Conservation (phyloP, 2,888 invertebrate species). For the Chirona hameri region DNA sequence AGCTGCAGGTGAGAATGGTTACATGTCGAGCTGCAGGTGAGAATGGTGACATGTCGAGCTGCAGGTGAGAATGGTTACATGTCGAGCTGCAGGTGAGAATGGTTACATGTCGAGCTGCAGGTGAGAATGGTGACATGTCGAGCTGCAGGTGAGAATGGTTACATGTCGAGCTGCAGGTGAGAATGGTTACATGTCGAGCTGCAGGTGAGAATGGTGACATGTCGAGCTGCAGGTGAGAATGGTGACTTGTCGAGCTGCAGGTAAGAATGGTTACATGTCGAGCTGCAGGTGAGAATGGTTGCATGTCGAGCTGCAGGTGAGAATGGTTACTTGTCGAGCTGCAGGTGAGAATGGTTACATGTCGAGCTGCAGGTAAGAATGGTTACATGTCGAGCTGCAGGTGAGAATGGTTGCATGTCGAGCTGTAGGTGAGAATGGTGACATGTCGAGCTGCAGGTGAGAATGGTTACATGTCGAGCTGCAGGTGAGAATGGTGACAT, state of each 20-base stretch:
- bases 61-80: neutral
- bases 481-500: neutral
- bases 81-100: too few species aligned
- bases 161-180: too few species aligned
- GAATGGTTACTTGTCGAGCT: neutral
- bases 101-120: neutral
- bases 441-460: too few species aligned
- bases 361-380: neutral
- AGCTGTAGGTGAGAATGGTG: neutral
- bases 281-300: too few species aligned
- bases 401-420: too few species aligned
- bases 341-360: neutral
- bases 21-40: neutral
- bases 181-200: neutral
- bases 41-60: neutral
- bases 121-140: neutral
- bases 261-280: neutral
- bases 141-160: neutral
- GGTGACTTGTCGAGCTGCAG: neutral
- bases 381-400: too few species aligned
- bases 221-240: too few species aligned
- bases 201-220: neutral
- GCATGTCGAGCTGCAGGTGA: neutral
- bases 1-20: too few species aligned
- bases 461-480: neutral